Base-by-base conservation (phyloP, 35 echinoderm and acorn worm species). In the Anneissia japonica region DNA sequence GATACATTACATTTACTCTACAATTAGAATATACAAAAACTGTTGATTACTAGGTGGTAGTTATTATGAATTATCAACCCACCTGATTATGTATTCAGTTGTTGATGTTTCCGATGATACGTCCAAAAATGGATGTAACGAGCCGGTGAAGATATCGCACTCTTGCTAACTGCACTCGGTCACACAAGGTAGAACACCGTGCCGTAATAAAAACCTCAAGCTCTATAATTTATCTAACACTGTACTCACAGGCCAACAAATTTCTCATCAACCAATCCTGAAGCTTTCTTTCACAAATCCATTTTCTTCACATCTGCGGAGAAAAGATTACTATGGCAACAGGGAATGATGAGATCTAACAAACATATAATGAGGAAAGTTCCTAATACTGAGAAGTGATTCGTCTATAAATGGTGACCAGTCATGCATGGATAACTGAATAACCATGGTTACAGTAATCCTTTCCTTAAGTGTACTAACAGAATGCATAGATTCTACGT, bases 201-300 rank as follows among this genome's bases (percentile, higher is more conserved):
- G 19, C 19, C 51, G n/a, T n/a, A n/a, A n/a, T n/a, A n/a, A n/a
- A n/a, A n/a, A n/a, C n/a, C n/a, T n/a, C 19, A 64, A 64, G 7
- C 51, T 64, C 51, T 64, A 64, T 64, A 64, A 64, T 64, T 64
- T 64, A 64, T 64, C 51, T 64, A 64, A 64, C 51, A 64, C 51
- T 16, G 10, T 64, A 9, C 51, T 64, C 51, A 16, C 51, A 64
- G 51, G 26, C 51, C 19, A 2, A 1, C 51, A 64, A 64, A 64
- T 64, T 23, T 64, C 11, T 64, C 51, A 64, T 26, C 26, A 64
- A 23, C 51, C 51, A 64, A 64, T 64, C 51, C 51, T 19, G 1
- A 64, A 23, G 1, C 51, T 23, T 3, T 23, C 19, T 64, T 26
- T 16, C 19, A 64, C 9, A 64, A 64, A 64, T 64, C 51, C 21